Percentiles rank a stretch among this genome's conserved stretches.
These are phyloP conservation scores for Saccopteryx bilineata DNA, from an alignment of 2,113 vertebrate genomes.

Conservation along the genomic window DNA sequence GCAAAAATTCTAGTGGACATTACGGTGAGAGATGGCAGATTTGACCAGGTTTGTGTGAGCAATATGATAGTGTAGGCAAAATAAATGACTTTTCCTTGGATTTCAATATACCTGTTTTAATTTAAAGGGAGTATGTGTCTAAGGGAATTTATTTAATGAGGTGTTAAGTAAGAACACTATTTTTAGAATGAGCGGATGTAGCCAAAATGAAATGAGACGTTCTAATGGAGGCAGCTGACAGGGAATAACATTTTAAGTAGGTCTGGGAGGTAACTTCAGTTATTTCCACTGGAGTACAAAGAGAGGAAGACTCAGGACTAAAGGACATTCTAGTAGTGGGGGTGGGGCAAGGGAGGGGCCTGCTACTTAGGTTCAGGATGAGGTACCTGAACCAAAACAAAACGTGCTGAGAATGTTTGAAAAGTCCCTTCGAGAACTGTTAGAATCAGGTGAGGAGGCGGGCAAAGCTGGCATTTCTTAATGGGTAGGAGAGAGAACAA, in stretches of 20 bases:
- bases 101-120: constrained; percentile 69
- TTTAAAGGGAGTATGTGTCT: constrained; percentile 69
- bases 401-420: neutral
- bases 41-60: neutral
- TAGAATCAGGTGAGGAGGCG: neutral
- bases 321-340: neutral
- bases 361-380: neutral
- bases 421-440: neutral
- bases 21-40: neutral
- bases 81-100: neutral
- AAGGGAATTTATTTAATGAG: constrained; percentile 74
- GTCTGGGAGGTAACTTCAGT: constrained; percentile 7
- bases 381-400: neutral
- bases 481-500: neutral
- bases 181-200: constrained; percentile 71
- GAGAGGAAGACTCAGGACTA: neutral
- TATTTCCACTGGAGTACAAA: neutral
- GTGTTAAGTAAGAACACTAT: constrained; percentile 69
- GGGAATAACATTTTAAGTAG: constrained; percentile 61
- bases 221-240: constrained; percentile 54
- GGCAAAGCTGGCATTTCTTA: neutral
- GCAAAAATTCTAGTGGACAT: neutral
- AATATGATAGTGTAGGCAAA: constrained; percentile 10
- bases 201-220: constrained; percentile 69
- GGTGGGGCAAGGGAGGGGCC: neutral